phyloP scores from a whole-genome alignment of 2,113 vertebrate genomes.

The Petromus typicus region DNA sequence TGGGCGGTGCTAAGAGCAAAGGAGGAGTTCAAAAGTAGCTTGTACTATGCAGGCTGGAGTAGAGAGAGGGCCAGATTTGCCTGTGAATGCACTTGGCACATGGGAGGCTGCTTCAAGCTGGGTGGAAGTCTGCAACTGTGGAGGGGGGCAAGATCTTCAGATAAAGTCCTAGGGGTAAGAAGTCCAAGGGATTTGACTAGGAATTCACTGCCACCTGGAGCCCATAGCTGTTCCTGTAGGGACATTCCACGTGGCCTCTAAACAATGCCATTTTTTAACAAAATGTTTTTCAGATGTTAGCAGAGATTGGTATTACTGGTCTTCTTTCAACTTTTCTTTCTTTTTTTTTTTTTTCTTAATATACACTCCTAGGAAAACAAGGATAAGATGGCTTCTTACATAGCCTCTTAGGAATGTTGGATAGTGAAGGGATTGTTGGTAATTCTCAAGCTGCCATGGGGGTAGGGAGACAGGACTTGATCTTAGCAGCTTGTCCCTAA shows the following conservation, averaged over 20 bases:
- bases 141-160: background rate
- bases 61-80: background rate
- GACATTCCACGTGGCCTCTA: background rate
- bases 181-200: background rate
- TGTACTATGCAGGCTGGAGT: background rate
- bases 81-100: background rate
- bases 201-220: background rate
- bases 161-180: background rate
- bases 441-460: background rate
- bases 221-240: background rate
- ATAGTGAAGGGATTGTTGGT: constrained; percentile 61
- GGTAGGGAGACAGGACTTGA: background rate
- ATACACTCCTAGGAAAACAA: background rate
- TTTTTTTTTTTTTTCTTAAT: background rate
- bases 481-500: background rate
- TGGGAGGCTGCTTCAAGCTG: background rate
- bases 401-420: constrained; percentile 47
- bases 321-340: background rate
- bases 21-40: background rate
- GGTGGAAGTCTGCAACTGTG: background rate
- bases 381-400: background rate
- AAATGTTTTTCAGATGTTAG: constrained; percentile 16
- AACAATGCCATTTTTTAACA: background rate
- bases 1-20: background rate
- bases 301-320: constrained; percentile 24